phyloP scores from a whole-genome alignment of 2,797 vertebrate species.

The Megaceryle alcyon region DNA sequence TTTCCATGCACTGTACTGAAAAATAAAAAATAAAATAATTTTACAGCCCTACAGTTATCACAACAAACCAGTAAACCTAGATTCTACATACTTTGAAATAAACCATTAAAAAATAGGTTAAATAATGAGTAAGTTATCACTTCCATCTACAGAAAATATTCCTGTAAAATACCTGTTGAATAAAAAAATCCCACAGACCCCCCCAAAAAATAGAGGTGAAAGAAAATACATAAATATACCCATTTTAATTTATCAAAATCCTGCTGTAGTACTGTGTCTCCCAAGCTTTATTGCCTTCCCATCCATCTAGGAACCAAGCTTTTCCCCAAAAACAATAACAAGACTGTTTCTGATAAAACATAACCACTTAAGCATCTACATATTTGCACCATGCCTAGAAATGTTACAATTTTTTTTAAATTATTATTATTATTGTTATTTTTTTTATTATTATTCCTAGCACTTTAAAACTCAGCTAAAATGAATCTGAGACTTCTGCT shows the following conservation, averaged over 20 bases:
- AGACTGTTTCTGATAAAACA: not conserved
- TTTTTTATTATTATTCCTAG: not conserved
- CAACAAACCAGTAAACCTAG: not conserved
- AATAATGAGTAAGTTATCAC: not conserved
- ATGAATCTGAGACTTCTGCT: not conserved
- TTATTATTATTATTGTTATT: too few species aligned
- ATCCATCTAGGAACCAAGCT: not conserved
- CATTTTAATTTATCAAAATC: not conserved
- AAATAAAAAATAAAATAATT: not conserved
- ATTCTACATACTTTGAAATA: not conserved
- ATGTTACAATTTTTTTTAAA: not conserved
- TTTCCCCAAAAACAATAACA: not conserved
- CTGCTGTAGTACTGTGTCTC: rapidly evolving
- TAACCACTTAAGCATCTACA: not conserved
- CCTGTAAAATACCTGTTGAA: not conserved
- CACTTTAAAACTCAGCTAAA: not conserved
- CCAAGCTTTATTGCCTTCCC: rapidly evolving
- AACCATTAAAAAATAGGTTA: not conserved
- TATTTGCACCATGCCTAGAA: rapidly evolving
- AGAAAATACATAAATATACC: rapidly evolving
- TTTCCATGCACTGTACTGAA: not conserved
- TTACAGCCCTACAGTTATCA: rapidly evolving
- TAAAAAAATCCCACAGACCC: rapidly evolving
- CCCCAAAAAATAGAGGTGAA: rapidly evolving
- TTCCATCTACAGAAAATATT: not conserved